Conservation (phyloP, 2,888 invertebrate genomes). For the Pardosa pseudoannulata region DNA sequence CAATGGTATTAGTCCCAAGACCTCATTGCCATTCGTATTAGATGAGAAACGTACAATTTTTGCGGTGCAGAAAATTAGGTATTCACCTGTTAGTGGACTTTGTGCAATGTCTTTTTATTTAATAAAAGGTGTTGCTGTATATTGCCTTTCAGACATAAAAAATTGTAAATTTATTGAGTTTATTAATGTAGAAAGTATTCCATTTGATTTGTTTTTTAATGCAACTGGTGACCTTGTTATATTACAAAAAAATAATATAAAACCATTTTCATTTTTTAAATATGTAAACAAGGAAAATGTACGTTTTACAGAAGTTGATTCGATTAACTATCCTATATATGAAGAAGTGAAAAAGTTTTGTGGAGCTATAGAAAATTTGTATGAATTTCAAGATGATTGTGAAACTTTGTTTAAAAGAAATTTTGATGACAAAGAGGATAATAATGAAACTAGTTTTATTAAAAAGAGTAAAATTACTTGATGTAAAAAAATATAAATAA, state of each 20-base stretch:
- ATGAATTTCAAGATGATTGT: constrained; percentile 40
- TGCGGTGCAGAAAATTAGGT: constrained; percentile 2
- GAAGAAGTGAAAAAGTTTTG: constrained; percentile 28
- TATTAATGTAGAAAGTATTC: constrained; percentile 1
- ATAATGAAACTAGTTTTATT: background rate
- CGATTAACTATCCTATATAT: background rate
- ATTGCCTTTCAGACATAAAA: background rate
- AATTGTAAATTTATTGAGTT: constrained; percentile 30
- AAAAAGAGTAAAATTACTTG: background rate
- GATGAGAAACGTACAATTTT: background rate
- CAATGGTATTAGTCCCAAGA: background rate
- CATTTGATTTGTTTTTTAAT: constrained; percentile 26
- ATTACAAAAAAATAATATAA: background rate
- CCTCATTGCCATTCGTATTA: background rate
- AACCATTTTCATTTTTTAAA: background rate
- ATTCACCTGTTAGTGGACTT: background rate
- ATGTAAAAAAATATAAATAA: no score
- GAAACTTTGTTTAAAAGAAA: constrained; percentile 40
- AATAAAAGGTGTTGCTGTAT: constrained; percentile 33
- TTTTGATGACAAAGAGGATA: constrained; percentile 35
- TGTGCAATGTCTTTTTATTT: constrained; percentile 32
- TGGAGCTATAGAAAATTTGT: constrained; percentile 3
- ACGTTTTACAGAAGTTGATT: background rate
- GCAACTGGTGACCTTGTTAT: constrained; percentile 7
- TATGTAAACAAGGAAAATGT: background rate